These are phyloP conservation scores for Anthonomus grandis DNA, from an alignment of 1,140 invertebrate genomes.

Conservation along the genomic window DNA sequence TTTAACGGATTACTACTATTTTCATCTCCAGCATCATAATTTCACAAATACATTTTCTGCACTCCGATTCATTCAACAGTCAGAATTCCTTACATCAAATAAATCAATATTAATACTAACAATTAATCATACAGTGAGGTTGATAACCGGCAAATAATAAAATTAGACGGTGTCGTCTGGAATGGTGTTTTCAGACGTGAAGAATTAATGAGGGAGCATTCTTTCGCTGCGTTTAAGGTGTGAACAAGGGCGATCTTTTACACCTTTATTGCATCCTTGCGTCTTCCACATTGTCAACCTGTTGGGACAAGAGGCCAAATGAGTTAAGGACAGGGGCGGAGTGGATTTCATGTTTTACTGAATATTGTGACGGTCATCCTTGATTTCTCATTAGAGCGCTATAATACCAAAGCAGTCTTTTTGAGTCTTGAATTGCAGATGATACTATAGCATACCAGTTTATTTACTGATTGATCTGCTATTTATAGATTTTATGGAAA, in stretches of 20 bases:
- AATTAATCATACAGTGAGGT: too few species aligned
- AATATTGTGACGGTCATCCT: too few species aligned
- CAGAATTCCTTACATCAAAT: too few species aligned
- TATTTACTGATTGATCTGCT: not conserved
- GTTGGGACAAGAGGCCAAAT: conserved; percentile 7
- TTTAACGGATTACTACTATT: too few species aligned
- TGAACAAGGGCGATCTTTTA: conserved; percentile 18
- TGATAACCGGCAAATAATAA: too few species aligned
- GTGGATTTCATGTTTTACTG: not conserved
- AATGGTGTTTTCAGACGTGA: not conserved
- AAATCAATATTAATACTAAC: too few species aligned
- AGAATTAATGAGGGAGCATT: not conserved
- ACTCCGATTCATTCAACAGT: too few species aligned
- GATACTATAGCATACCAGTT: too few species aligned
- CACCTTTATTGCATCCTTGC: conserved; percentile 19
- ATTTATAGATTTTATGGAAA: not conserved
- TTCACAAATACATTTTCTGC: too few species aligned
- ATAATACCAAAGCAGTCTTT: not conserved
- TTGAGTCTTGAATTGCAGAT: not conserved
- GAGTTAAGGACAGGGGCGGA: not conserved
- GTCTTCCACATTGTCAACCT: conserved; percentile 3
- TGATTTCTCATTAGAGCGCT: not conserved
- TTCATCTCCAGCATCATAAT: too few species aligned
- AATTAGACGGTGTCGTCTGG: too few species aligned
- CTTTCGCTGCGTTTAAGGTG: conserved; percentile 6